These are phyloP conservation scores for Phyllostomus hastatus DNA, from an alignment of 2,113 vertebrate species.

Conservation along the genomic window DNA sequence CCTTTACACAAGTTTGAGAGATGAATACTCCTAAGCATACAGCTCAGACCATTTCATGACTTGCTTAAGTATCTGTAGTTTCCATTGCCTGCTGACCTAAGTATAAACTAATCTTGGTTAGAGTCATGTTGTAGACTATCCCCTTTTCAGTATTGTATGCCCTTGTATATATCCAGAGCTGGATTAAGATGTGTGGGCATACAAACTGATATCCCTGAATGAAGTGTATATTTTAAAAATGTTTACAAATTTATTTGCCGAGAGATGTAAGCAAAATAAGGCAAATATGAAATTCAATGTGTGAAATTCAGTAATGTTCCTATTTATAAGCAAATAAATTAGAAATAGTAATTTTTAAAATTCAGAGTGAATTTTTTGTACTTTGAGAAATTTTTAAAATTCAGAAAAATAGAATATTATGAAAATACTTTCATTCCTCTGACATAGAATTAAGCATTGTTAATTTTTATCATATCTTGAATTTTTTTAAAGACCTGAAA, in stretches of 20 bases:
- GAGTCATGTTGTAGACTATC: neutral
- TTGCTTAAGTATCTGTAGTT: neutral
- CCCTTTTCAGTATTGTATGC: neutral
- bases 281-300: neutral
- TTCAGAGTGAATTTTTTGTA: neutral
- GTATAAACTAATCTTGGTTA: neutral
- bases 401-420: neutral
- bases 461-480: neutral
- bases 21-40: neutral
- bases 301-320: neutral
- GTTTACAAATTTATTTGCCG: neutral
- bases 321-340: neutral
- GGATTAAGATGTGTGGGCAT: neutral
- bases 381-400: neutral
- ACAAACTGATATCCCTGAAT: neutral
- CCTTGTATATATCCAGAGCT: neutral
- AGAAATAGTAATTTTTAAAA: neutral
- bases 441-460: neutral
- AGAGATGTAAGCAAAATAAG: neutral
- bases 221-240: neutral
- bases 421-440: neutral
- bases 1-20: neutral
- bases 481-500: neutral
- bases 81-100: neutral
- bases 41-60: neutral